Percentiles rank a stretch among this genome's conserved stretches.
Conservation (phyloP, 2,113 vertebrate species). For the Hippoglossus stenolepis region DNA sequence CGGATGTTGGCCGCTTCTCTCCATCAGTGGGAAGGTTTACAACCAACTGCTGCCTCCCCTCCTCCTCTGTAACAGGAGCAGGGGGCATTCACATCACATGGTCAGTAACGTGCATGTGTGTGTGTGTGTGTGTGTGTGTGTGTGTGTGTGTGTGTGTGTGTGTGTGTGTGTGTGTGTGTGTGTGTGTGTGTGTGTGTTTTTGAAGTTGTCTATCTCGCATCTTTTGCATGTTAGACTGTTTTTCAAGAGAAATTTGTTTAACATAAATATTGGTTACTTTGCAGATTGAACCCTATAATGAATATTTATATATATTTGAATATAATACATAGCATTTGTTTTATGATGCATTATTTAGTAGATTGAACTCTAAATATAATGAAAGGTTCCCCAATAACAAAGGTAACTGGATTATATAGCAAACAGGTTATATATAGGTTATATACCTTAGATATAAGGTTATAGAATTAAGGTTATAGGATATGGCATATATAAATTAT, state of each 20-base stretch:
- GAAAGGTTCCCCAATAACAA: too few relatives aligned
- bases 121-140: neutral
- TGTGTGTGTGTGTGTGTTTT: neutral
- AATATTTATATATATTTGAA: neutral
- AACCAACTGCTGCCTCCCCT: conserved; percentile 62
- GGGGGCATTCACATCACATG: conserved; percentile 74
- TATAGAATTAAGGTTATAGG: too few relatives aligned
- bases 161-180: conserved; percentile 8
- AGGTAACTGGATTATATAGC: too few relatives aligned
- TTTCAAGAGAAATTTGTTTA: too few relatives aligned
- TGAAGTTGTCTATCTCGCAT: too few relatives aligned
- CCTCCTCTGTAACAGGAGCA: conserved; percentile 68
- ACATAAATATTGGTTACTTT: too few relatives aligned
- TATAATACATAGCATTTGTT: neutral
- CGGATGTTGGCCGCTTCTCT: conserved; percentile 12
- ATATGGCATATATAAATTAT: too few relatives aligned
- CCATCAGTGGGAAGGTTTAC: conserved; percentile 57
- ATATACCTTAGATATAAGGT: too few relatives aligned
- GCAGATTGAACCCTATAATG: too few relatives aligned
- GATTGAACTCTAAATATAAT: too few relatives aligned
- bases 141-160: neutral
- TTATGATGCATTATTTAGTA: neutral
- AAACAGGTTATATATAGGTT: too few relatives aligned
- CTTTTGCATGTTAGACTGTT: too few relatives aligned
- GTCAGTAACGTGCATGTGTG: conserved; percentile 34